phyloP scores from a whole-genome alignment of 1,140 invertebrate species.

The Carposina sasakii region DNA sequence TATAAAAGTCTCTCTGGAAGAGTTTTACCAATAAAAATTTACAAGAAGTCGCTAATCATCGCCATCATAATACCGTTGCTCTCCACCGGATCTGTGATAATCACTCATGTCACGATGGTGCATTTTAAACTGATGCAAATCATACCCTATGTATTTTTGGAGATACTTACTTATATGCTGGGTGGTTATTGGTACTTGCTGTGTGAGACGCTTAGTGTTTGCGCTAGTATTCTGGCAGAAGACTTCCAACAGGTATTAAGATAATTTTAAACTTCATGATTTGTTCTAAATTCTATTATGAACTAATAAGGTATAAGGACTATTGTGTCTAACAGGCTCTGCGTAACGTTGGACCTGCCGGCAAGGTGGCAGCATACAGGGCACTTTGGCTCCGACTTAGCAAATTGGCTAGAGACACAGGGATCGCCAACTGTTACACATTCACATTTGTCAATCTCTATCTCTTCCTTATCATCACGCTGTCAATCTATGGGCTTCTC shows the following conservation, averaged over 20 bases:
- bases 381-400: slow-evolving; percentile 77
- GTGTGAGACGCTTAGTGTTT: slow-evolving; percentile 74
- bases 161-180: slow-evolving; percentile 76
- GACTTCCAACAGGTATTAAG: slow-evolving; percentile 74
- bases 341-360: slow-evolving; percentile 76
- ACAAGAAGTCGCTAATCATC: slow-evolving; percentile 68
- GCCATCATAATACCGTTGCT: slow-evolving; percentile 73
- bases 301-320: too few species aligned
- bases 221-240: slow-evolving; percentile 75
- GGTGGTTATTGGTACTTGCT: slow-evolving; percentile 77
- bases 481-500: slow-evolving; percentile 79
- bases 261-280: too few species aligned
- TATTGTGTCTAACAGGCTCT: too few species aligned
- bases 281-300: too few species aligned
- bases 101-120: slow-evolving; percentile 78
- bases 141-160: slow-evolving; percentile 78
- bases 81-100: slow-evolving; percentile 74
- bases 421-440: slow-evolving; percentile 76
- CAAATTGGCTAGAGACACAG: slow-evolving; percentile 76
- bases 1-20: slow-evolving; percentile 72
- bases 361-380: slow-evolving; percentile 76
- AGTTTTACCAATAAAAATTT: slow-evolving; percentile 61
- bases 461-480: slow-evolving; percentile 78
- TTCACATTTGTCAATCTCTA: slow-evolving; percentile 78
- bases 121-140: slow-evolving; percentile 76